Evolutionary conservation across 2,888 invertebrate species (phyloP).

Genomic region (Boloria selene): DNA sequence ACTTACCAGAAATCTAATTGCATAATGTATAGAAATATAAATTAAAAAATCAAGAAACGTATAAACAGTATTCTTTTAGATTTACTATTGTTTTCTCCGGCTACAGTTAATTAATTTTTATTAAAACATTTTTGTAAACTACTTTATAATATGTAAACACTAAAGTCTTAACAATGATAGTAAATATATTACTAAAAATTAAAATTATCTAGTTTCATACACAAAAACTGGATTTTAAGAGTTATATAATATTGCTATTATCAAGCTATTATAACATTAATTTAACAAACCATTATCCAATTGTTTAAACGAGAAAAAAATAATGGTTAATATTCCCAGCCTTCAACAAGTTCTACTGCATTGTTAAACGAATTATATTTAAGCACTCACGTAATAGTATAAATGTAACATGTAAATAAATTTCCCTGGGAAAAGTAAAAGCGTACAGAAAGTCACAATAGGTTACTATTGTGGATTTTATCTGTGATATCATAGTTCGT

Average conservation of each 20-base stretch:
- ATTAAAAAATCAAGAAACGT: too few species aligned
- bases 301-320: background rate
- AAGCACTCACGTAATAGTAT: slow-evolving; percentile 15
- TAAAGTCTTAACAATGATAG: too few species aligned
- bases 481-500: slow-evolving; percentile 3
- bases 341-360: background rate
- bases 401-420: slow-evolving; percentile 18
- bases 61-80: too few species aligned
- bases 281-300: background rate
- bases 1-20: slow-evolving; percentile 4
- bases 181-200: too few species aligned
- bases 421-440: slow-evolving; percentile 36
- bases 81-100: too few species aligned
- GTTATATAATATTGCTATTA: too few species aligned
- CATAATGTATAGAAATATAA: background rate
- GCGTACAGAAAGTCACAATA: slow-evolving; percentile 26
- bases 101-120: too few species aligned
- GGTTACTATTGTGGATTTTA: slow-evolving; percentile 24
- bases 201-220: too few species aligned
- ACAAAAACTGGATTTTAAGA: too few species aligned
- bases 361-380: slow-evolving; percentile 6
- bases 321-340: background rate
- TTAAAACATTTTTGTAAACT: too few species aligned
- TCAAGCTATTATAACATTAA: too few species aligned
- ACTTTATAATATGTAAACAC: too few species aligned